phyloP scores from a whole-genome alignment of 2,888 invertebrate species.

The Polylopha cassiicola region DNA sequence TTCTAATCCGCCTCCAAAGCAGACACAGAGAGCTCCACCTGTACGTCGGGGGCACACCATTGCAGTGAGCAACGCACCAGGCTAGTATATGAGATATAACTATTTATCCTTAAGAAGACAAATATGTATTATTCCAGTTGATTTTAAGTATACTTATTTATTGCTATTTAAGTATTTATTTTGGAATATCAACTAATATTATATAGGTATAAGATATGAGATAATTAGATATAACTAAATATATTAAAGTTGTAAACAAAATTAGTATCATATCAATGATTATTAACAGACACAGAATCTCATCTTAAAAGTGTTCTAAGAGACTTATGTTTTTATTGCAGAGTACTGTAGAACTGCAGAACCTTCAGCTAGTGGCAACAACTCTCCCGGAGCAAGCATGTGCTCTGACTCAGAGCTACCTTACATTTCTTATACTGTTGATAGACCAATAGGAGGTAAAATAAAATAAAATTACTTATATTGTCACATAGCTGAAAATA shows the following conservation, averaged over 20 bases:
- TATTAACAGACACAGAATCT: no score
- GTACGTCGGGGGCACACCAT: constrained; percentile 70
- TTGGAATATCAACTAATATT: no score
- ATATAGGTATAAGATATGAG: no score
- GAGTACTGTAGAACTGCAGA: constrained; percentile 48
- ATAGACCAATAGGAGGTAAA: constrained; percentile 89
- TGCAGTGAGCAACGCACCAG: constrained; percentile 56
- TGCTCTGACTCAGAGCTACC: constrained; percentile 93
- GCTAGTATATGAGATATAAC: constrained; percentile 34
- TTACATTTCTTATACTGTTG: constrained; percentile 93
- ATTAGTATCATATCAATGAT: no score
- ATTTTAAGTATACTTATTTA: no score
- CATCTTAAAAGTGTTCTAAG: no score
- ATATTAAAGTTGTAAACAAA: no score
- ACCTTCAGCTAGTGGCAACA: constrained; percentile 81
- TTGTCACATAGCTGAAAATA: no score
- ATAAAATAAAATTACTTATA: neutral
- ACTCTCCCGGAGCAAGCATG: constrained; percentile 91
- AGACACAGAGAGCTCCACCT: constrained; percentile 50
- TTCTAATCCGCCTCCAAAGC: constrained; percentile 60
- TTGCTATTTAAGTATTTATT: no score
- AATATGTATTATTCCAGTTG: no score
- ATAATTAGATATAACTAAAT: no score
- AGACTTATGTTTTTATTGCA: constrained; percentile 27
- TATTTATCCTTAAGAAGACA: no score